Evolutionary conservation across 2,888 invertebrate species (phyloP).

Genomic region (Chloromyia formosa): DNA sequence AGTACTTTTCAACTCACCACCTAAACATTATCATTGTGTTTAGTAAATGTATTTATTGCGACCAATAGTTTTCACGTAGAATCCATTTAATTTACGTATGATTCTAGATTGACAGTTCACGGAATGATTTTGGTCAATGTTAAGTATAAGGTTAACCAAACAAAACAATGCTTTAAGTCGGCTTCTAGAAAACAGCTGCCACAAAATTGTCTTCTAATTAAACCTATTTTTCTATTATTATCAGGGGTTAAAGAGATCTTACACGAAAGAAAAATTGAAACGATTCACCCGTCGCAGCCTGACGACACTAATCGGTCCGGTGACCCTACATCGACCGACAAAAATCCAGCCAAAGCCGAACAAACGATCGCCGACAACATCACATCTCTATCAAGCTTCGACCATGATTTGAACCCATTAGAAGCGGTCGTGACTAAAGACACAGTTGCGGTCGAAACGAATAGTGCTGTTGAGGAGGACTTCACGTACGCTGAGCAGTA

Average conservation of each 20-base stretch:
- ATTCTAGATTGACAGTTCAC: no score
- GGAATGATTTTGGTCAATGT: no score
- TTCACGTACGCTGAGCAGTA: slow-evolving; percentile 12
- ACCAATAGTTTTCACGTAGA: no score
- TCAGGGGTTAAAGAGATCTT: slow-evolving; percentile 57
- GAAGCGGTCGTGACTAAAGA: background rate
- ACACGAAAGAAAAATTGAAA: slow-evolving; percentile 59
- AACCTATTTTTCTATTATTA: background rate
- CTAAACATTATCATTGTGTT: no score
- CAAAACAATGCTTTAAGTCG: background rate
- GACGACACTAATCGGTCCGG: slow-evolving; percentile 44
- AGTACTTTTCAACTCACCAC: no score
- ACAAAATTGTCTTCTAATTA: background rate
- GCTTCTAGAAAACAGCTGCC: no score
- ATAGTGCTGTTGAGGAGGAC: background rate
- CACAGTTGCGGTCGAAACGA: background rate
- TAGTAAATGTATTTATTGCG: no score
- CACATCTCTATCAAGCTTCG: slow-evolving; percentile 45
- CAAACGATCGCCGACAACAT: slow-evolving; percentile 26
- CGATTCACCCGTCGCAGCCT: slow-evolving; percentile 57
- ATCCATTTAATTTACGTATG: no score
- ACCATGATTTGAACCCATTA: slow-evolving; percentile 44
- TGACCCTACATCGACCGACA: slow-evolving; percentile 25
- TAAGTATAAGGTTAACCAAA: slow-evolving; percentile 36
- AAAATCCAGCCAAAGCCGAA: slow-evolving; percentile 34